phyloP scores from a whole-genome alignment of 2,113 vertebrate species.

The Macrotus californicus region DNA sequence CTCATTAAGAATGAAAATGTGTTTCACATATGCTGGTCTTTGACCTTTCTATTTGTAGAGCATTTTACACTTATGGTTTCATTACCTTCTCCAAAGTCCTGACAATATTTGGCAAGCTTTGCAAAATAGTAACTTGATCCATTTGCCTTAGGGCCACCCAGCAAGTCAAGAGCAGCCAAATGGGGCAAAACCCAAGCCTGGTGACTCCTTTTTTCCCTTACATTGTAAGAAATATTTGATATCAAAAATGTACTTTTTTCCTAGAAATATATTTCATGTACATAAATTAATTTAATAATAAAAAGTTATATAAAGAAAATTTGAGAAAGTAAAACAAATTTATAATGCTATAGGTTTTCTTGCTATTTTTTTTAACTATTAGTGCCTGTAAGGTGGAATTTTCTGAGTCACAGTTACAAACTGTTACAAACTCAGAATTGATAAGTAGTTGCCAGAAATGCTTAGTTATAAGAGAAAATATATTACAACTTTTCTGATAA shows the following conservation, averaged over 20 bases:
- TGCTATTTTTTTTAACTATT: neutral
- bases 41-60: neutral
- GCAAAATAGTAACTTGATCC: constrained; percentile 5
- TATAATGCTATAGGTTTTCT: neutral
- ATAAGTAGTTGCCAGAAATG: constrained; percentile 2
- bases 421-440: neutral
- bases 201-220: neutral
- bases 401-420: neutral
- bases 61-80: constrained; percentile 21
- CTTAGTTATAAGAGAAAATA: neutral
- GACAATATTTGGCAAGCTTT: constrained; percentile 26
- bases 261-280: neutral
- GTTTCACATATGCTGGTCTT: neutral
- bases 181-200: neutral
- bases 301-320: neutral
- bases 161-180: neutral
- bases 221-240: neutral
- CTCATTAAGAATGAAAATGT: constrained; percentile 41
- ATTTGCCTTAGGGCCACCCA: neutral
- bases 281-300: neutral
- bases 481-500: neutral
- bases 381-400: neutral
- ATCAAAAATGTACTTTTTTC: neutral
- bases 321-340: neutral
- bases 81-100: neutral